phyloP scores from a whole-genome alignment of 2,113 vertebrate genomes.

The Hippocampus mohnikei region DNA sequence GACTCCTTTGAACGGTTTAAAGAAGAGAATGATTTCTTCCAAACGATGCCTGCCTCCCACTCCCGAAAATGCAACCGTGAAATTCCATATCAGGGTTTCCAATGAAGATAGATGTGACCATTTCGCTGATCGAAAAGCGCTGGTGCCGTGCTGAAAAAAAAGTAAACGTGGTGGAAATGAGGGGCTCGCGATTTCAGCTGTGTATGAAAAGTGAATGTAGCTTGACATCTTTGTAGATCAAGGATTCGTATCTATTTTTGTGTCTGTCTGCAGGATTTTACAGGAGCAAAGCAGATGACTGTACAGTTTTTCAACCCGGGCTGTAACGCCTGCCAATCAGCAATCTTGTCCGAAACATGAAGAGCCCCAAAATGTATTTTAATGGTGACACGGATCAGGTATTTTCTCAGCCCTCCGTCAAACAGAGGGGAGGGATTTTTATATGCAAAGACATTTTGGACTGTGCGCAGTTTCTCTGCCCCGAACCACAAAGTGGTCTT shows the following conservation, averaged over 20 bases:
- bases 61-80: constrained; percentile 4
- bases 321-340: not conserved
- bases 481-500: not conserved
- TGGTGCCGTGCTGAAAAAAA: constrained; percentile 3
- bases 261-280: constrained; percentile 21
- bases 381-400: constrained; percentile 41
- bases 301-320: constrained; percentile 22
- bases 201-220: constrained; percentile 59
- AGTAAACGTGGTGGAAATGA: constrained; percentile 14
- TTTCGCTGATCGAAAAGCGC: constrained; percentile 1
- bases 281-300: constrained; percentile 26
- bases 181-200: constrained; percentile 25
- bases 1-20: constrained; percentile 4
- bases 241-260: constrained; percentile 23
- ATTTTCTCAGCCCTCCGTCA: constrained; percentile 14
- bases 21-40: constrained; percentile 1
- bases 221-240: constrained; percentile 32
- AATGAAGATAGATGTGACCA: not conserved
- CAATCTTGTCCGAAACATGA: constrained; percentile 35
- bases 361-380: constrained; percentile 36
- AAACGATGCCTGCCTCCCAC: constrained; percentile 9
- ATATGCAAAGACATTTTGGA: constrained; percentile 12
- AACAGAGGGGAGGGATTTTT: constrained; percentile 26
- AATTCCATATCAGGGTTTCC: constrained; percentile 9
- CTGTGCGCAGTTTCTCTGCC: constrained; percentile 20